Evolutionary conservation across 1,140 invertebrate species (phyloP).

Genomic region (Drosophila nebulosa): DNA sequence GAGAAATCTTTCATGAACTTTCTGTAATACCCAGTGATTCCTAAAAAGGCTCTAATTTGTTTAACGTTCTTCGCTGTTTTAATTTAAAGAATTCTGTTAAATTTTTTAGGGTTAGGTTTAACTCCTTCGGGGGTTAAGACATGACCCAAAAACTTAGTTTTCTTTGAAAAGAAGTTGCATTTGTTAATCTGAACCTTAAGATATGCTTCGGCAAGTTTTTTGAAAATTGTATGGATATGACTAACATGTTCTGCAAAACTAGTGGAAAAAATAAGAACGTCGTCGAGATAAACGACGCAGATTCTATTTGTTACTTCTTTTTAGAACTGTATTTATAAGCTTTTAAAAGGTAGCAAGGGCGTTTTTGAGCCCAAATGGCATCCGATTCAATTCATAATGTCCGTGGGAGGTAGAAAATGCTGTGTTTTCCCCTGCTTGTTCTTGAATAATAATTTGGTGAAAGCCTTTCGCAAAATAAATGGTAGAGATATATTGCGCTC

Average conservation of each 20-base stretch:
- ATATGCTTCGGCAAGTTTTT: conserved; percentile 50
- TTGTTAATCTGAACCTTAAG: conserved; percentile 61
- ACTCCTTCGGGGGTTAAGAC: not conserved
- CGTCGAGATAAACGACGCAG: not conserved
- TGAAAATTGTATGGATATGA: conserved; percentile 70
- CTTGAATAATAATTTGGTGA: conserved; percentile 49
- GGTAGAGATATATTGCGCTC: conserved; percentile 33
- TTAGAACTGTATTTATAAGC: conserved; percentile 50
- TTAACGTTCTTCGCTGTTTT: conserved; percentile 38
- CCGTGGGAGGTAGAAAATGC: conserved; percentile 29
- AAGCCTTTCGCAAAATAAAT: conserved; percentile 78
- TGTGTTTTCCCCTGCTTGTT: conserved; percentile 17
- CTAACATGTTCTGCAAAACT: conserved; percentile 60
- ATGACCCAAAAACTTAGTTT: not conserved
- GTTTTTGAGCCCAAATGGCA: too few species aligned
- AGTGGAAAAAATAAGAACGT: conserved; percentile 59
- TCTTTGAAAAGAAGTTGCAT: conserved; percentile 45
- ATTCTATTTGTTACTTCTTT: not conserved
- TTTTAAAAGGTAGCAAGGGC: conserved; percentile 69
- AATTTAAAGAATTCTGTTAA: conserved; percentile 38
- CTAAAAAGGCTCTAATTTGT: conserved; percentile 44
- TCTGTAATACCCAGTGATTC: conserved; percentile 57
- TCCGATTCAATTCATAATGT: conserved; percentile 35
- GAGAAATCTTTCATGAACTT: conserved; percentile 47
- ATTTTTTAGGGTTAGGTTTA: not conserved